phyloP scores from a whole-genome alignment of 2,113 vertebrate species.

The Channa argus region DNA sequence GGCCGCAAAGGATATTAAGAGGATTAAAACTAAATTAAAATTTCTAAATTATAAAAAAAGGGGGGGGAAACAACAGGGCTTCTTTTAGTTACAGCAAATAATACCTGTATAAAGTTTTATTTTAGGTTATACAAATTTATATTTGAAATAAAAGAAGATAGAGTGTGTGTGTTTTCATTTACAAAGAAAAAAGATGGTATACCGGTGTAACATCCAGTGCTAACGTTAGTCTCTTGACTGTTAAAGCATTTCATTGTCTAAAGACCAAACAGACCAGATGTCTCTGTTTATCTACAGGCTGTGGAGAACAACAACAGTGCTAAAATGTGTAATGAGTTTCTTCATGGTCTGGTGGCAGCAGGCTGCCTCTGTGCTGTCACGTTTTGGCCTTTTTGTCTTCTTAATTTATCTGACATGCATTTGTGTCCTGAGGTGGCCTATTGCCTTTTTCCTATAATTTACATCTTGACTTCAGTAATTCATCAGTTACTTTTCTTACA shows the following conservation, averaged over 20 bases:
- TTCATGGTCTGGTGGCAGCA: constrained; percentile 51
- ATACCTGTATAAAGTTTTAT: background rate
- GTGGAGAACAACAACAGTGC: constrained; percentile 40
- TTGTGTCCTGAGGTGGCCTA: constrained; percentile 24
- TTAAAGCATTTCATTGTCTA: constrained; percentile 24
- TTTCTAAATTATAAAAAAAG: too few species aligned
- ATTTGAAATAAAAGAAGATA: background rate
- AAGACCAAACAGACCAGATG: constrained; percentile 49
- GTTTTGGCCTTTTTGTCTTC: constrained; percentile 37
- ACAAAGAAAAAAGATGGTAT: background rate
- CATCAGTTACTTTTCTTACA: constrained; percentile 26
- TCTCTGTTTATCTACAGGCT: constrained; percentile 43
- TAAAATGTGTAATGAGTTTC: constrained; percentile 50
- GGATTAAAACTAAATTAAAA: background rate
- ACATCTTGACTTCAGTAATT: constrained; percentile 43
- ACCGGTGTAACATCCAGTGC: constrained; percentile 17
- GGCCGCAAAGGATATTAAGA: background rate
- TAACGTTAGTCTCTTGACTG: constrained; percentile 19
- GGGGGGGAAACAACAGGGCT: too few species aligned
- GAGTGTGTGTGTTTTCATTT: background rate
- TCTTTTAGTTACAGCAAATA: background rate
- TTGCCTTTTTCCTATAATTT: constrained; percentile 44
- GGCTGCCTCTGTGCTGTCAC: constrained; percentile 15
- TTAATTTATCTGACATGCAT: constrained; percentile 52
- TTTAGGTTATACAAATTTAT: background rate